These are phyloP conservation scores for Myanophis thanlyinensis DNA, from an alignment of 2,113 vertebrate genomes.

Conservation along the genomic window DNA sequence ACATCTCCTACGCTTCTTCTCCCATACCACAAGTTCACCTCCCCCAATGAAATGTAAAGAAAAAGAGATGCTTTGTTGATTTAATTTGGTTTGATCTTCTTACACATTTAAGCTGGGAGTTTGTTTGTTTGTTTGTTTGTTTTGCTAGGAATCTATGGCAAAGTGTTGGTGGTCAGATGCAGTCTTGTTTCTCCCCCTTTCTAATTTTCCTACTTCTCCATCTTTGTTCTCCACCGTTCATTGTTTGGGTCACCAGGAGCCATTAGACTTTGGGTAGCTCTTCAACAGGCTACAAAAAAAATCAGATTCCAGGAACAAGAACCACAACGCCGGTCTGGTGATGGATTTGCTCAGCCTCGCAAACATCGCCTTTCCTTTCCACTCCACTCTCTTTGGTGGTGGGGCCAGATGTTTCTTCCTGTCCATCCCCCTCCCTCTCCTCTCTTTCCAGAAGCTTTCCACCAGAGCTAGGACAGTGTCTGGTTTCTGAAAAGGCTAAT, in stretches of 20 bases:
- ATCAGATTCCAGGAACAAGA: no score
- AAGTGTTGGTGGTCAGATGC: no score
- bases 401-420: background rate
- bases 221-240: background rate
- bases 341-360: background rate
- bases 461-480: conserved; percentile 31
- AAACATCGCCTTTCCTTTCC: background rate
- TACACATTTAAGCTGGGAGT: no score
- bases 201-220: no score
- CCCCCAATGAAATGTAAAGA: no score
- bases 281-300: background rate
- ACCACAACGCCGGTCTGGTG: background rate
- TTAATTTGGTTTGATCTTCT: no score
- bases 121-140: no score
- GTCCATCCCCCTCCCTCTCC: background rate
- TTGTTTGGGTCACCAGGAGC: background rate
- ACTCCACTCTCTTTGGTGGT: background rate
- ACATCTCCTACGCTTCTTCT: no score
- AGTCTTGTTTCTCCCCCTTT: no score
- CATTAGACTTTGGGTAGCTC: background rate
- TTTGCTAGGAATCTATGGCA: no score
- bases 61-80: no score
- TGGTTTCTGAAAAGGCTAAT: conserved; percentile 50
- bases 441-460: background rate
- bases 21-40: no score